Evolutionary conservation across 2,113 vertebrate species (phyloP).

Genomic region (Planiliza haematocheilus): DNA sequence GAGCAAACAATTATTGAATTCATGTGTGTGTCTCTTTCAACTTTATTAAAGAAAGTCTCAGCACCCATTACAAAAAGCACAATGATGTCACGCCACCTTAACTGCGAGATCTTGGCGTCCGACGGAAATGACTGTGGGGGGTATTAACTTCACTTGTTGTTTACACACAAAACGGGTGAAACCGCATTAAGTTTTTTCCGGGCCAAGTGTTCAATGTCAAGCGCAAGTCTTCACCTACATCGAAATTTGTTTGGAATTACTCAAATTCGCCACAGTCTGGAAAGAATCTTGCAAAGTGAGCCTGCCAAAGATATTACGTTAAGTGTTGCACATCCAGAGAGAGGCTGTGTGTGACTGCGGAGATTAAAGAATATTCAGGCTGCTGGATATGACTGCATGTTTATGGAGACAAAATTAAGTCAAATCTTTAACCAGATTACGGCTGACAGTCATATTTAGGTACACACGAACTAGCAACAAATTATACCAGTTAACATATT

Average conservation of each 20-base stretch:
- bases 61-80: slow-evolving; percentile 41
- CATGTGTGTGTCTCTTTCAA: slow-evolving; percentile 47
- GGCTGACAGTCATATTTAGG: not conserved
- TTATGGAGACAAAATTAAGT: slow-evolving; percentile 1
- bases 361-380: slow-evolving; percentile 12
- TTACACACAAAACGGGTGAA: slow-evolving; percentile 59
- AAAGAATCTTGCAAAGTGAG: slow-evolving; percentile 43
- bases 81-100: slow-evolving; percentile 68
- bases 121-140: slow-evolving; percentile 51
- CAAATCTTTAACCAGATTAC: slow-evolving; percentile 5
- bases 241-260: slow-evolving; percentile 69
- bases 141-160: slow-evolving; percentile 61
- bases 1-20: slow-evolving; percentile 51
- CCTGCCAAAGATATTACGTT: slow-evolving; percentile 63
- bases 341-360: slow-evolving; percentile 7
- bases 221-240: slow-evolving; percentile 60
- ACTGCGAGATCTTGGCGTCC: slow-evolving; percentile 26
- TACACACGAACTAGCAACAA: not conserved
- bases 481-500: not conserved
- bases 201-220: slow-evolving; percentile 48
- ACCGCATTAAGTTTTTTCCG: slow-evolving; percentile 26
- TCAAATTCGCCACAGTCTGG: slow-evolving; percentile 67
- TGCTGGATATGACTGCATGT: not conserved
- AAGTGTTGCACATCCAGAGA: slow-evolving; percentile 47
- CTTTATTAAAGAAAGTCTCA: slow-evolving; percentile 35